A percentile compares a stretch with the other conserved stretches of the same genome.
Evolutionary conservation across 1,140 invertebrate genomes (phyloP).

Genomic region (Bombus breviceps): DNA sequence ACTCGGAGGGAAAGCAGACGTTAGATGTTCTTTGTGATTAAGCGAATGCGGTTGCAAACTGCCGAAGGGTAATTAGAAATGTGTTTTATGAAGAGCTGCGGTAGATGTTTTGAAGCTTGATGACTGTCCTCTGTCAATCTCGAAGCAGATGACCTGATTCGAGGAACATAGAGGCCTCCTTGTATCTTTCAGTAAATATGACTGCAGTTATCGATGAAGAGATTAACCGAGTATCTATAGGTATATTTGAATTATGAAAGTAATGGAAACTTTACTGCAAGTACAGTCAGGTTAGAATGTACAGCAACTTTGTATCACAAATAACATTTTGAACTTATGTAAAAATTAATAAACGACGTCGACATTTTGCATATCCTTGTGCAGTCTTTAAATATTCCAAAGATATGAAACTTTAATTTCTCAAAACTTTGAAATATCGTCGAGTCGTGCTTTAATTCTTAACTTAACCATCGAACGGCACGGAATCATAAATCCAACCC

Average conservation of each 20-base stretch:
- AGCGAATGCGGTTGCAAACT: neutral
- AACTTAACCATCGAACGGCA: neutral
- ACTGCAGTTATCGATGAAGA: neutral
- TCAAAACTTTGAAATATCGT: neutral
- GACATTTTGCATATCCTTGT: too few species aligned
- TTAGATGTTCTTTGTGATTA: neutral
- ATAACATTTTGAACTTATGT: too few species aligned
- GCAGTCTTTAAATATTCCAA: neutral
- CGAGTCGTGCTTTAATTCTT: neutral
- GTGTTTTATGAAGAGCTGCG: neutral
- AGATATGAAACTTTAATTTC: neutral
- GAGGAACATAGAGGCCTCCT: neutral
- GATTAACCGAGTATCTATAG: neutral
- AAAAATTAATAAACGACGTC: too few species aligned
- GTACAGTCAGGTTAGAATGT: neutral
- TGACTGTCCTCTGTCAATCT: conserved; percentile 3
- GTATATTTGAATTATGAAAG: neutral
- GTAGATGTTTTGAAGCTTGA: neutral
- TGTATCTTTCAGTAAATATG: neutral
- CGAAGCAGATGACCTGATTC: neutral
- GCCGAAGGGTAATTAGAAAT: neutral
- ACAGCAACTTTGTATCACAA: too few species aligned
- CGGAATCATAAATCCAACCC: neutral
- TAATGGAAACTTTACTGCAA: neutral
- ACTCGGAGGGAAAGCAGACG: neutral